A percentile compares a stretch with the other conserved stretches of the same genome.
These are phyloP conservation scores for Crocuta crocuta DNA, from an alignment of 2,113 vertebrate species.

Conservation along the genomic window DNA sequence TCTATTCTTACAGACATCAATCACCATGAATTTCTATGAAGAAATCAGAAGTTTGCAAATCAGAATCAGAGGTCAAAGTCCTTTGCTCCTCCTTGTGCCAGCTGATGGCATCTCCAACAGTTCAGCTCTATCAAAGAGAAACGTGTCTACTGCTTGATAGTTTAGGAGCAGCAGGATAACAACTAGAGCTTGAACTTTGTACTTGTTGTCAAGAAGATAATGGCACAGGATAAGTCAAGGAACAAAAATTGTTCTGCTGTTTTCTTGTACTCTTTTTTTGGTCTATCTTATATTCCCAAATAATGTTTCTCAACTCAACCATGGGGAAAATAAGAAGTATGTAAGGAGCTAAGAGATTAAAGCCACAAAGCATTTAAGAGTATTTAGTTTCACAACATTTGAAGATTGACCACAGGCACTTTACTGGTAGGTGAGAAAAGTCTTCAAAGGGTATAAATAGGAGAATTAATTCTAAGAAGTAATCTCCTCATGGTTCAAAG, in stretches of 20 bases:
- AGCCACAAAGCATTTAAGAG: background rate
- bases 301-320: conserved; percentile 8
- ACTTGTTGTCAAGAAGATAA: conserved; percentile 36
- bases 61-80: conserved; percentile 66
- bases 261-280: conserved; percentile 20
- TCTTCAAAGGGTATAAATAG: background rate
- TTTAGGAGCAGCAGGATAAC: background rate
- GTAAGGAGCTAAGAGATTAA: background rate
- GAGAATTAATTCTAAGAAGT: conserved; percentile 13
- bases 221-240: background rate
- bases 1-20: background rate
- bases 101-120: conserved; percentile 39
- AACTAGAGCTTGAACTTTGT: conserved; percentile 47
- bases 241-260: background rate
- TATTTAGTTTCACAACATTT: background rate
- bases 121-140: background rate
- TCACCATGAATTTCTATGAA: background rate
- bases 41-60: conserved; percentile 38
- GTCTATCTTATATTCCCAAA: conserved; percentile 1
- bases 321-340: background rate
- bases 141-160: background rate
- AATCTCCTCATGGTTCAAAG: background rate
- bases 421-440: background rate
- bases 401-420: background rate
- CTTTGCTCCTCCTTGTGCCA: conserved; percentile 26